Evolutionary conservation across 2,797 vertebrate genomes (phyloP).

Genomic region (Crocidura indochinensis): DNA sequence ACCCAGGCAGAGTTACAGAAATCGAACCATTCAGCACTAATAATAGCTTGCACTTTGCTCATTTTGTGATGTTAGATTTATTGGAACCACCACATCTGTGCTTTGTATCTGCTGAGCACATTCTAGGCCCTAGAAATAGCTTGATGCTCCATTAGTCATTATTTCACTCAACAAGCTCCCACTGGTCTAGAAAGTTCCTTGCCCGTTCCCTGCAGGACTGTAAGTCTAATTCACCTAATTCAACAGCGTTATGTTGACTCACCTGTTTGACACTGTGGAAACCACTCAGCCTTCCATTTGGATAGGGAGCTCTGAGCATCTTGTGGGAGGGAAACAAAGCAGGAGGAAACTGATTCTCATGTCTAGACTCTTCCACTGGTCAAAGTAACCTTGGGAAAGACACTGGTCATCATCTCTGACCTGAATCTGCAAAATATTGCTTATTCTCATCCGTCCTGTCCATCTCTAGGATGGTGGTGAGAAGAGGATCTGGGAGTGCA

Average conservation of each 20-base stretch:
- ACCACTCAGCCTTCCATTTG: not conserved
- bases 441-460: not conserved
- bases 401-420: not conserved
- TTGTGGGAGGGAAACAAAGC: not conserved
- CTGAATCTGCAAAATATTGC: not conserved
- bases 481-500: not conserved
- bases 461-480: not conserved
- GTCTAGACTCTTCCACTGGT: not conserved
- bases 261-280: not conserved
- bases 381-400: not conserved
- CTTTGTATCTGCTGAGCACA: not conserved
- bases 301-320: not conserved
- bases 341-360: not conserved
- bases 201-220: fast-evolving
- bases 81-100: not conserved
- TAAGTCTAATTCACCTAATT: not conserved
- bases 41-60: not conserved
- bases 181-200: not conserved
- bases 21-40: not conserved
- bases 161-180: not conserved
- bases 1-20: not conserved
- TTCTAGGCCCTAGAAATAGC: not conserved
- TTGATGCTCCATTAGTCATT: not conserved
- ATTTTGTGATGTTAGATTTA: conserved; percentile 26
- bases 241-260: not conserved